These are phyloP conservation scores for Macropodus opercularis DNA, from an alignment of 2,797 vertebrate genomes.

Conservation along the genomic window DNA sequence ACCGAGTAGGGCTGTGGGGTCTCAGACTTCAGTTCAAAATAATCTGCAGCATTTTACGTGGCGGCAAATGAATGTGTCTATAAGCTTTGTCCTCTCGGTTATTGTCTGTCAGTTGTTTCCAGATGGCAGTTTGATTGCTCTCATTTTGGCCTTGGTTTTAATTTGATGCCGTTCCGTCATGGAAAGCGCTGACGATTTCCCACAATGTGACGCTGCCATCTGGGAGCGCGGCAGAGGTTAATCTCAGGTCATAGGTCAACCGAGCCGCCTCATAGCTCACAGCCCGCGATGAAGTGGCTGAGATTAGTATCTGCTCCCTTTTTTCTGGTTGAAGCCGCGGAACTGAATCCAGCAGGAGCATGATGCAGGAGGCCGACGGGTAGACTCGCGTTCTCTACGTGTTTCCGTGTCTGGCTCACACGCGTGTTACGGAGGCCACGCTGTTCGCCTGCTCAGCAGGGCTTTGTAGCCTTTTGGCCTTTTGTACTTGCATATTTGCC, in stretches of 20 bases:
- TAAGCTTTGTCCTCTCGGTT: constrained; percentile 22
- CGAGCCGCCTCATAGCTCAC: constrained; percentile 5
- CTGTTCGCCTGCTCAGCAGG: no score
- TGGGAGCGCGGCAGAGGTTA: constrained; percentile 38
- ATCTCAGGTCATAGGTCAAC: constrained; percentile 48
- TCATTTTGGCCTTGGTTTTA: constrained; percentile 53
- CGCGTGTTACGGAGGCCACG: no score
- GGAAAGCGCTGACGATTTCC: constrained; percentile 54
- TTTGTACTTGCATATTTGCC: neutral
- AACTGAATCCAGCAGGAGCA: constrained; percentile 1
- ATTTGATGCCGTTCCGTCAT: constrained; percentile 54
- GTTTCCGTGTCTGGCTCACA: no score
- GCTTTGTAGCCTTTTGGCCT: no score
- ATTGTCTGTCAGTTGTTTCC: constrained; percentile 54
- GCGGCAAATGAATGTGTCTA: constrained; percentile 33
- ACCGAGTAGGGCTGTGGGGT: no score
- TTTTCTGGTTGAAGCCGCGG: neutral
- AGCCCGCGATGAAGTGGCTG: constrained; percentile 9
- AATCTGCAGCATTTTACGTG: constrained; percentile 7
- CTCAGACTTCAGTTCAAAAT: no score
- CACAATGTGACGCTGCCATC: constrained; percentile 49
- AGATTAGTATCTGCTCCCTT: constrained; percentile 12
- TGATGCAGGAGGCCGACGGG: neutral
- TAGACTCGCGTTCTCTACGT: no score
- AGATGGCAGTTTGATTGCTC: constrained; percentile 67